These are phyloP conservation scores for Bryconaethiops microstoma DNA, from an alignment of 2,797 vertebrate genomes.

Conservation along the genomic window DNA sequence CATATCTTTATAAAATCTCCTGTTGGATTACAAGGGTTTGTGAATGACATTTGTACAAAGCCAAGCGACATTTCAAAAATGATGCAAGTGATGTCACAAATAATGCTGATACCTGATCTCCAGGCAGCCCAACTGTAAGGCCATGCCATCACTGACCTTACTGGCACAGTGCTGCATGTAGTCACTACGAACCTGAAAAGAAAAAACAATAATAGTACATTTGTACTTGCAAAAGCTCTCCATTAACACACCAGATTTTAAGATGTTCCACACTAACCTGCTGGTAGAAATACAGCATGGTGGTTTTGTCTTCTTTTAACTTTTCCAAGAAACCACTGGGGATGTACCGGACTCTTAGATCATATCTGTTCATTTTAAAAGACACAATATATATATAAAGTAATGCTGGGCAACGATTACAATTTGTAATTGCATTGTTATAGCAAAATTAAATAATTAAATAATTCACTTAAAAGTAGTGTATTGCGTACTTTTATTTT, in stretches of 20 bases:
- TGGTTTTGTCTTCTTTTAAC: constrained; percentile 90
- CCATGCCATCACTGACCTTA: constrained; percentile 91
- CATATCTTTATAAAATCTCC: constrained; percentile 96
- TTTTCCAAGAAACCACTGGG: constrained; percentile 85
- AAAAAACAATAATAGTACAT: neutral
- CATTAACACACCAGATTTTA: neutral
- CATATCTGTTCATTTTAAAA: constrained; percentile 79
- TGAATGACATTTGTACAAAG: neutral
- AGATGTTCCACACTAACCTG: constrained; percentile 78
- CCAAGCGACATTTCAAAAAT: neutral
- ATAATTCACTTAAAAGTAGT: no score
- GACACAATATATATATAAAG: constrained; percentile 3
- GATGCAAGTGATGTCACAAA: neutral
- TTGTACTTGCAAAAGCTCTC: neutral
- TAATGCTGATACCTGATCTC: constrained; percentile 85
- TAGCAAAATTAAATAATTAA: no score
- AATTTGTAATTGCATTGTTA: no score
- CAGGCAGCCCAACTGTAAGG: constrained; percentile 91
- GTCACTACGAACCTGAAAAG: constrained; percentile 73
- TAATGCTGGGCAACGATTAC: no score
- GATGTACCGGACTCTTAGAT: constrained; percentile 91
- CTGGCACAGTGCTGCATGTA: constrained; percentile 76
- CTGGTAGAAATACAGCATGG: constrained; percentile 92
- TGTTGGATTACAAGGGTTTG: constrained; percentile 58
- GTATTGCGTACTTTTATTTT: no score